phyloP scores from a whole-genome alignment of 1,140 invertebrate genomes.

The Triops longicaudatus region DNA sequence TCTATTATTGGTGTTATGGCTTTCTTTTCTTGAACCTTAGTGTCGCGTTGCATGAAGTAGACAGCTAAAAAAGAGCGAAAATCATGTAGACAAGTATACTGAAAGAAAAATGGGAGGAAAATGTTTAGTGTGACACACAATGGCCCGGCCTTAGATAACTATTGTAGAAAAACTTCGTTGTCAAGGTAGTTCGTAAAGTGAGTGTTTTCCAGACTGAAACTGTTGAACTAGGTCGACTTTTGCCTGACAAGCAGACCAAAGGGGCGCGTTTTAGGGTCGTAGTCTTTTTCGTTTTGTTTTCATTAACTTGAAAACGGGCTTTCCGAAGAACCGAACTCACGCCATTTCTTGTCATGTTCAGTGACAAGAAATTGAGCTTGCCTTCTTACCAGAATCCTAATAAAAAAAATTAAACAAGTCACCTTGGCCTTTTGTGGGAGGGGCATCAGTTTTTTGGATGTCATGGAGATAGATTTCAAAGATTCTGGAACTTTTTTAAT shows the following conservation, averaged over 20 bases:
- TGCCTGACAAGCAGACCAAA: neutral
- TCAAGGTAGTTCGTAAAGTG: neutral
- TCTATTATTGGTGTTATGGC: neutral
- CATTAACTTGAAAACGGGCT: too few relatives aligned
- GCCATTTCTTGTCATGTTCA: neutral
- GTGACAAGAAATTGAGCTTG: conserved; percentile 4
- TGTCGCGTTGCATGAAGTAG: neutral
- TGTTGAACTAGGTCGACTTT: neutral
- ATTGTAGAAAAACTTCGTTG: neutral
- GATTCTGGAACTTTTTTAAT: neutral
- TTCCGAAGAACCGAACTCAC: neutral
- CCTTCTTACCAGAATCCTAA: conserved; percentile 15
- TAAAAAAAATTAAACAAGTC: neutral
- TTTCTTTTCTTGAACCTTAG: neutral
- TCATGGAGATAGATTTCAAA: neutral
- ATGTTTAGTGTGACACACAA: neutral
- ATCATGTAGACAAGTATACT: too few relatives aligned
- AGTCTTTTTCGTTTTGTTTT: neutral
- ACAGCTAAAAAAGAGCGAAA: too few relatives aligned
- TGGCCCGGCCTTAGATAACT: neutral
- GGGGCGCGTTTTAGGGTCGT: neutral
- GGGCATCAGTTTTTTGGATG: conserved; percentile 1
- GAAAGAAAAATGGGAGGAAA: neutral
- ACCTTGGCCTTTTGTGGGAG: neutral
- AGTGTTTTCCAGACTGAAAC: neutral